Evolutionary conservation across 2,888 invertebrate genomes (phyloP), one percentile per base, ranked within the genome.

Genomic region (Diplolepis rosae): DNA sequence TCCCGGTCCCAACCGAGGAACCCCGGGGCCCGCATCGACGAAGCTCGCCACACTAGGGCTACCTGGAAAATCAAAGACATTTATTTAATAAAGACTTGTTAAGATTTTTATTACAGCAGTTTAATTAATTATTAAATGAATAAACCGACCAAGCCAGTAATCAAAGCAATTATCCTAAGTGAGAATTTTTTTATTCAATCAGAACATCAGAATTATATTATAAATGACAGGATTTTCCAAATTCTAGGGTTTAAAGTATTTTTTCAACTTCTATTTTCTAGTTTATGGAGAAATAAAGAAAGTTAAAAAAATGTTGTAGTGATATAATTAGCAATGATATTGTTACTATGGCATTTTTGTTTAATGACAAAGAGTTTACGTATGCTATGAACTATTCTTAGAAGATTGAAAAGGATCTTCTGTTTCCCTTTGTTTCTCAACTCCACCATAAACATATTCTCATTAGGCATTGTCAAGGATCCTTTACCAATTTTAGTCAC

Each of bases 1-100:
- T 87, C 88, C 81, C 87, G 85, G 82, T 88, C 88, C 87, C 88
- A 88, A 79, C 87, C 86, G 80, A 88, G 84, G 77, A 88, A 85
- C 79, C 88, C 87, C 77, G 87, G 87, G 82, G 87, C 84, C 84
- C 88, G 86, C 88, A 88, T 88, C 83, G 88, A 86, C 86, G 88
- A 83, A 71, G 84, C 80, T 82, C 88, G 84, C 88, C 88, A 88
- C 83, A 88, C 86, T 75, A 88, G 82, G 80, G 88, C 88, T 82
- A 88, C 88, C 88, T 88, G 79, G 2, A 69, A 77, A 65, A n/a
- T 28, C 9, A 4, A 39, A 24, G 3, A 35, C 0, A 22, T 24
- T 35, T 6, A 4, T n/a, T 42, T 5, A 42, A 15, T 15, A 5
- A 13, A 0, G 6, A 42, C 4, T 1, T 7, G 6, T 42, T 42